Conservation (phyloP, 1,140 invertebrate genomes). For the Physella acuta region DNA sequence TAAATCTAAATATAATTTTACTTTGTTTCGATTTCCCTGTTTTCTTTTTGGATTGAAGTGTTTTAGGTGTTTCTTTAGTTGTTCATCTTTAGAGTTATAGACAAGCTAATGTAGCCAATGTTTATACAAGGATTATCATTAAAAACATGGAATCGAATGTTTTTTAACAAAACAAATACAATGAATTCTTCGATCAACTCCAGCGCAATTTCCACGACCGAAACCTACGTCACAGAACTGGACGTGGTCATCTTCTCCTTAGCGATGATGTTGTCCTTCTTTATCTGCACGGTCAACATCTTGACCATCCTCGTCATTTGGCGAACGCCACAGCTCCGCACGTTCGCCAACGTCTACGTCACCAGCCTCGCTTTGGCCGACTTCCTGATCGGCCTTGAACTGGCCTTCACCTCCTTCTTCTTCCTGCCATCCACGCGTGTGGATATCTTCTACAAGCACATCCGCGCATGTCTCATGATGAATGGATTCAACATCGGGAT, state of each 20-base stretch:
- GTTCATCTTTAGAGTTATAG: no score
- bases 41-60: no score
- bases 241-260: not conserved
- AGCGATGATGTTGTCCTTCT: not conserved
- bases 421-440: not conserved
- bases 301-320: constrained; percentile 4
- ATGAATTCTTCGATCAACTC: no score
- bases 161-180: no score
- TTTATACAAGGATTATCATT: no score
- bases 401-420: not conserved
- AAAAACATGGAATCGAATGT: no score
- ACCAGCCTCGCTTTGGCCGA: not conserved
- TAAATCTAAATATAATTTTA: no score
- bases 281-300: not conserved
- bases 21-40: no score
- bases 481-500: not conserved
- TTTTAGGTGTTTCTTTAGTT: no score
- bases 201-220: no score
- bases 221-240: not conserved
- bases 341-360: not conserved
- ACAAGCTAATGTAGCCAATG: no score
- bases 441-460: not conserved
- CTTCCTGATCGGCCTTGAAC: not conserved
- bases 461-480: not conserved
- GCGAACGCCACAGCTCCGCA: not conserved